phyloP scores from a whole-genome alignment of 2,888 invertebrate species.

The Cephus sareptanus region DNA sequence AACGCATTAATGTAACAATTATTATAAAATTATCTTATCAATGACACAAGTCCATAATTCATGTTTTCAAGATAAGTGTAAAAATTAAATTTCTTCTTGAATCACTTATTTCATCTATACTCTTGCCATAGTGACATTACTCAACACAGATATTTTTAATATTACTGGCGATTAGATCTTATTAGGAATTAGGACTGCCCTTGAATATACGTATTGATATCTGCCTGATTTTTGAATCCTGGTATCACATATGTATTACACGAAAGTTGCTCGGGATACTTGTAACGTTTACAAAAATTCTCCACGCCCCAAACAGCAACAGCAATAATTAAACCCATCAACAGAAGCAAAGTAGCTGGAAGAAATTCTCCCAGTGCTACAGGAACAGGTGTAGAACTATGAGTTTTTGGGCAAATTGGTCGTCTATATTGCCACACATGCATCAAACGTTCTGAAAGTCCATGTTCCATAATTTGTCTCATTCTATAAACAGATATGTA shows the following conservation, averaged over 20 bases:
- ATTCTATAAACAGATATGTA: conserved; percentile 25
- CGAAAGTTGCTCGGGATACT: not conserved
- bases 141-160: no score
- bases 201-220: no score
- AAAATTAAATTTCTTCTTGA: not conserved
- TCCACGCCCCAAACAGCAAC: conserved; percentile 37
- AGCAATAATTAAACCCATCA: conserved; percentile 34
- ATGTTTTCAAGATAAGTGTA: not conserved
- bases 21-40: not conserved
- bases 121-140: no score
- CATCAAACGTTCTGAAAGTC: conserved; percentile 36
- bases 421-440: conserved; percentile 43
- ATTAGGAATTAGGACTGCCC: not conserved
- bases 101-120: no score
- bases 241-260: not conserved
- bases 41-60: not conserved
- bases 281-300: conserved; percentile 9
- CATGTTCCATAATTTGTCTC: conserved; percentile 45
- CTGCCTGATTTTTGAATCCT: not conserved
- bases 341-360: conserved; percentile 45
- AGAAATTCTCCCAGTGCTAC: conserved; percentile 48
- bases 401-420: conserved; percentile 48
- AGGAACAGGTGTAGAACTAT: conserved; percentile 44
- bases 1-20: not conserved
- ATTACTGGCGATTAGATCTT: no score